Conservation (phyloP, 2,797 vertebrate genomes). For the Falco cherrug region DNA sequence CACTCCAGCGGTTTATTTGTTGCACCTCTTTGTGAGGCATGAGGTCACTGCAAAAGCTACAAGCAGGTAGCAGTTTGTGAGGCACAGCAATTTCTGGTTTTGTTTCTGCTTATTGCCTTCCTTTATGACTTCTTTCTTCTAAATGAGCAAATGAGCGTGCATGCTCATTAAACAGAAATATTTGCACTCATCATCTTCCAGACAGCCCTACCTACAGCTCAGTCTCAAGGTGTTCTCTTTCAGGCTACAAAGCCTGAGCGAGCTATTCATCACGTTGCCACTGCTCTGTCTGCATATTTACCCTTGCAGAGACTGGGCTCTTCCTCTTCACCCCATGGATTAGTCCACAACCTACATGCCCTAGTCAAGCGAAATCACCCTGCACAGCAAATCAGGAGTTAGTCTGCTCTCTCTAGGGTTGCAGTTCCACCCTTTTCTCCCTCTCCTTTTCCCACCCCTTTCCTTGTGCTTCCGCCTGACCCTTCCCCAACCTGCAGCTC, state of each 20-base stretch:
- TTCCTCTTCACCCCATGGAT: neutral
- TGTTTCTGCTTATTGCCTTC: constrained; percentile 32
- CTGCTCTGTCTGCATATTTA: neutral
- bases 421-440: neutral
- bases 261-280: neutral
- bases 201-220: neutral
- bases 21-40: neutral
- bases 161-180: constrained; percentile 23
- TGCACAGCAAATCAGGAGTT: neutral
- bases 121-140: constrained; percentile 42
- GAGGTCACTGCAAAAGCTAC: constrained; percentile 31
- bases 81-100: neutral
- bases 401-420: neutral
- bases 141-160: constrained; percentile 1
- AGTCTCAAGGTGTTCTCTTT: neutral
- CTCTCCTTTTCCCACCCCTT: neutral
- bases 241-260: neutral
- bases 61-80: neutral
- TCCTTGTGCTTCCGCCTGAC: neutral
- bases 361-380: neutral
- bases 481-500: neutral
- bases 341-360: neutral
- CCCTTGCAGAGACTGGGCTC: neutral
- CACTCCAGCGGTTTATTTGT: neutral
- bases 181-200: constrained; percentile 10